A percentile compares a stretch with the other conserved stretches of the same genome.
Evolutionary conservation across 1,140 invertebrate species (phyloP).

Genomic region (Archivesica marissinica): DNA sequence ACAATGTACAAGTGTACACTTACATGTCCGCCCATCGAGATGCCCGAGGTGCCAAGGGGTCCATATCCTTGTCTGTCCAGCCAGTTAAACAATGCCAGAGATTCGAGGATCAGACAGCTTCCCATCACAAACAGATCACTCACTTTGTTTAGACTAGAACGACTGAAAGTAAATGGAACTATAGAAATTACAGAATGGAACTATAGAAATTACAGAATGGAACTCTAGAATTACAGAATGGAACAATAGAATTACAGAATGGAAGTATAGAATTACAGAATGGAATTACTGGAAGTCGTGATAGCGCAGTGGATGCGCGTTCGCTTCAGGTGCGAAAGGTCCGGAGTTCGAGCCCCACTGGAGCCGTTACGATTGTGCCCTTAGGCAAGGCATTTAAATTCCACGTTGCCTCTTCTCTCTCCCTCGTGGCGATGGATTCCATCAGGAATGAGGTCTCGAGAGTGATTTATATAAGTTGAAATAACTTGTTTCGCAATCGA

Average conservation of each 20-base stretch:
- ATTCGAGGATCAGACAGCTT: slow-evolving; percentile 97
- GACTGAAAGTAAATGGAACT: slow-evolving; percentile 87
- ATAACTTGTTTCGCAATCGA: no score
- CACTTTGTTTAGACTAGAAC: slow-evolving; percentile 97
- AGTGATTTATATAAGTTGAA: no score
- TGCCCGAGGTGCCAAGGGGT: slow-evolving; percentile 96
- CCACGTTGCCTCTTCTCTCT: no score
- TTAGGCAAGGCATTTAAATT: no score
- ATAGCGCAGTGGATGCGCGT: no score
- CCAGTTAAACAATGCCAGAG: slow-evolving; percentile 96
- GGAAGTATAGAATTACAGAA: no score
- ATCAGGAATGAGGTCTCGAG: no score
- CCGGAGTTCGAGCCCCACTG: no score
- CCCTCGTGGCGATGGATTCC: no score
- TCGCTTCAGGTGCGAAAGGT: no score
- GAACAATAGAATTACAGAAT: neutral
- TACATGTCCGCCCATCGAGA: slow-evolving; percentile 99
- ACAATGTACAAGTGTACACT: slow-evolving; percentile 61
- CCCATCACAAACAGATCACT: slow-evolving; percentile 99
- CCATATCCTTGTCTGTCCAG: slow-evolving; percentile 93
- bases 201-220: neutral
- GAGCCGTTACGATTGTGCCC: no score
- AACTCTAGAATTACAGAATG: neutral
- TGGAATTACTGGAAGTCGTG: no score
- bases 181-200: neutral